phyloP scores from a whole-genome alignment of 2,797 vertebrate species.

The Botia kubotai region DNA sequence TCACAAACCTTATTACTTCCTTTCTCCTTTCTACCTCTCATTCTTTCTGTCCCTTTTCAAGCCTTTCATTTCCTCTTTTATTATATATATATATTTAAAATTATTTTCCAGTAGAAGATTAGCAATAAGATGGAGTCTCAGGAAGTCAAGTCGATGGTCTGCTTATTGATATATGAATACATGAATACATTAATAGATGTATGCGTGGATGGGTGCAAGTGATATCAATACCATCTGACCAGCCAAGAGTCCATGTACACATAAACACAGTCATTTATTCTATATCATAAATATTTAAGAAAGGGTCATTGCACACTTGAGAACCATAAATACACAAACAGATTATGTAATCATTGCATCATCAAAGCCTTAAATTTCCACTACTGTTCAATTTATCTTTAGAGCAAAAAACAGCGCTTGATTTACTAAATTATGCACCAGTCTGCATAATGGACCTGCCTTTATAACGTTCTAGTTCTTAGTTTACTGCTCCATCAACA shows the following conservation, averaged over 20 bases:
- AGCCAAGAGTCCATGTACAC: neutral
- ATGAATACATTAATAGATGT: neutral
- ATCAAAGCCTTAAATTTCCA: constrained; percentile 14
- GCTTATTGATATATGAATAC: neutral
- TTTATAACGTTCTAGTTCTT: neutral
- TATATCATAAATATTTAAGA: constrained; percentile 43
- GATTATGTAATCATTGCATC: constrained; percentile 27
- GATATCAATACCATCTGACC: constrained; percentile 1
- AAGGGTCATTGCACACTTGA: constrained; percentile 36
- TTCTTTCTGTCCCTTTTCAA: constrained; percentile 11
- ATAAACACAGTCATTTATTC: constrained; percentile 19
- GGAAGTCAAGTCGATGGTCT: neutral
- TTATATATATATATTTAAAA: neutral
- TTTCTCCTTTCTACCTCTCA: neutral
- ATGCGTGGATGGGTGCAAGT: neutral
- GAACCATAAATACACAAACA: constrained; percentile 45
- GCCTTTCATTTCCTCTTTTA: constrained; percentile 9
- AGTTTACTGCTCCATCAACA: neutral
- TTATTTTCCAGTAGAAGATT: neutral
- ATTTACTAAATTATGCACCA: neutral
- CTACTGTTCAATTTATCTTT: constrained; percentile 24
- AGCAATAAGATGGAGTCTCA: neutral
- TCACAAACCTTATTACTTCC: constrained; percentile 28
- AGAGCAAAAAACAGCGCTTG: constrained; percentile 18
- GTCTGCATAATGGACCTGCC: constrained; percentile 11